Base-by-base conservation (phyloP, 2,797 vertebrate genomes). In the Rhynchonycteris naso region DNA sequence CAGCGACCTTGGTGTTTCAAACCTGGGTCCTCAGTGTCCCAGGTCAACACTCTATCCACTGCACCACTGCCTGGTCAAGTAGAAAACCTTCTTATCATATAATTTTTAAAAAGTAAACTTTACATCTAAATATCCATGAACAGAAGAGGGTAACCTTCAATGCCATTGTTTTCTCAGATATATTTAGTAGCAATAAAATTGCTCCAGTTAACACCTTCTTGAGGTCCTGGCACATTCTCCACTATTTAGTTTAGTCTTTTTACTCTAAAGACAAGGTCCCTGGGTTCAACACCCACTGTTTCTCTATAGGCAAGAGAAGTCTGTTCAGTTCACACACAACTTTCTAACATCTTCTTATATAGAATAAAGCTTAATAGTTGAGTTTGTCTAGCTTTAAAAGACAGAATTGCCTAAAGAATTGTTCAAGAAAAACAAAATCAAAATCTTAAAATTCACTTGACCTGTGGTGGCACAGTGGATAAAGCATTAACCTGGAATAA, bases 371-470 rank as follows among this genome's bases (percentile, higher is more conserved):
- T 81, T 75, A 88, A 61, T 38, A 75, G 58, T 85, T 90, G 35
- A 56, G 33, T 84, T 84, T 69, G 47, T 35, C 28, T 82, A 71
- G 14, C 19, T 26, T 54, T 35, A 88, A 69, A 35, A 61, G 35
- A 68, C 11, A 94, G 7, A 80, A 88, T 38, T 90, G 65, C 1
- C 2, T 0, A 24, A 58, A 78, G 13, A 35, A 58, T 38, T 82
- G 72, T 66, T 88, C 28, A 90, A 72, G 93, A 81, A 80, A 33
- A 95, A 3, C 38, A 68, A 80, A 93, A 79, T 63, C 52, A 88
- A 74, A 72, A 74, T 59, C 8, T 91, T 43, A 43, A 43, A 43
- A 43, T 43, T 43, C 43, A 43, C 43, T 43, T 43, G 43, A 43
- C 43, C 43, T 43, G 43, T 43, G 43, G 43, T 43, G 43, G 43